Percentiles rank a stretch among this genome's conserved stretches.
Evolutionary conservation across 2,797 vertebrate genomes (phyloP).

Genomic region (Propithecus perrieri): DNA sequence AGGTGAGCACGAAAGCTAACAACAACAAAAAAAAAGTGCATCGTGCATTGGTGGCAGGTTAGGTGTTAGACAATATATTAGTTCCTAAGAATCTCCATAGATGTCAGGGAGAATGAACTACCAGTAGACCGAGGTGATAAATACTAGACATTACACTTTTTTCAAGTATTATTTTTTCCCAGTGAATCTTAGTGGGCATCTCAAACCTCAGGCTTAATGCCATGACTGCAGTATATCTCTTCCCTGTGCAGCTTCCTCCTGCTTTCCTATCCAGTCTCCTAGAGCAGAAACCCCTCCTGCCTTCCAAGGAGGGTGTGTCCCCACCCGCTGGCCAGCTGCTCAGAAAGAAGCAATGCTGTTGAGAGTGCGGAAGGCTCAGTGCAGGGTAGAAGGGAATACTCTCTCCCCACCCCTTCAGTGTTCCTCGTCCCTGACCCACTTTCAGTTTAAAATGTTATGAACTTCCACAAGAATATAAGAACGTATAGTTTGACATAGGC

Average conservation of each 20-base stretch:
- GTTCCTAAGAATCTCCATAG: slow-evolving; percentile 73
- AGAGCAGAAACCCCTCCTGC: background rate
- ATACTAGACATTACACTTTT: slow-evolving; percentile 75
- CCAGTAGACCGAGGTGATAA: slow-evolving; percentile 65
- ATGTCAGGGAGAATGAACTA: slow-evolving; percentile 70
- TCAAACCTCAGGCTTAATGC: slow-evolving; percentile 38
- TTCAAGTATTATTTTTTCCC: slow-evolving; percentile 78
- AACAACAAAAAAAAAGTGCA: background rate
- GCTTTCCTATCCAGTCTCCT: slow-evolving; percentile 3
- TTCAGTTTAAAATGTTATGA: background rate
- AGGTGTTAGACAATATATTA: slow-evolving; percentile 58
- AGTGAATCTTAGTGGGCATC: slow-evolving; percentile 75
- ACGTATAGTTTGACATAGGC: background rate
- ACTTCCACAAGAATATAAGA: background rate
- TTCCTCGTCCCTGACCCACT: background rate
- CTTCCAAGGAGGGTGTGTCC: background rate
- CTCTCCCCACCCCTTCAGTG: too few species aligned
- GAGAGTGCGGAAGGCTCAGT: background rate
- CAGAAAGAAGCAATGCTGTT: background rate
- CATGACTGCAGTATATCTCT: slow-evolving; percentile 49
- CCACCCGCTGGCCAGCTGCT: background rate
- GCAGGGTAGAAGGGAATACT: background rate
- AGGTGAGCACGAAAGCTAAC: slow-evolving; percentile 45
- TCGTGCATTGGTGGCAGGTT: slow-evolving; percentile 35
- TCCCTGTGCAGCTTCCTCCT: background rate